Evolutionary conservation across 2,797 vertebrate genomes (phyloP).

Genomic region (Morelia viridis): DNA sequence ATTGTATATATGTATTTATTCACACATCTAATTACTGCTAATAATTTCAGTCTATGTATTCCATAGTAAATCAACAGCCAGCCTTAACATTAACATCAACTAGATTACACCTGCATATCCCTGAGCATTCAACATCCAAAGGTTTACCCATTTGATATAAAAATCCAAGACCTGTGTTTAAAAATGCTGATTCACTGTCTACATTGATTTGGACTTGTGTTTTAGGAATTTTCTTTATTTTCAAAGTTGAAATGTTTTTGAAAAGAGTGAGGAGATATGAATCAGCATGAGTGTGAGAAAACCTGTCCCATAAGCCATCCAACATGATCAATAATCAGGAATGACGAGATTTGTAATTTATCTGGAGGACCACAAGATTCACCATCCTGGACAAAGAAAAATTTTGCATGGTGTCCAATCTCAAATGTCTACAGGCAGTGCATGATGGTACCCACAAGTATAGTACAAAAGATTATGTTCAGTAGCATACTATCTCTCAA

Average conservation of each 20-base stretch:
- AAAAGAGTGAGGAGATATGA: background rate
- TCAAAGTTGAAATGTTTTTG: background rate
- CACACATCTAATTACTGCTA: background rate
- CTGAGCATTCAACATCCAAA: background rate
- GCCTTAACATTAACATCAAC: background rate
- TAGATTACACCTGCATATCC: background rate
- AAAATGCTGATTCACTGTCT: background rate
- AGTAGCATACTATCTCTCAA: background rate
- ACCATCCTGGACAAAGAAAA: background rate
- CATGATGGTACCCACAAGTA: background rate
- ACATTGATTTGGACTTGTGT: background rate
- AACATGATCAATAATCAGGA: background rate
- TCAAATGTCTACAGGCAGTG: background rate
- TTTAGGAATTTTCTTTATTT: background rate
- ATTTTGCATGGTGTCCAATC: background rate
- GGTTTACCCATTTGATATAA: background rate
- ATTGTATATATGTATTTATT: background rate
- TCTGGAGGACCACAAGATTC: background rate
- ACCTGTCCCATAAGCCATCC: background rate
- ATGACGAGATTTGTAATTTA: background rate
- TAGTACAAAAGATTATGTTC: background rate
- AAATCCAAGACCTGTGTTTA: background rate
- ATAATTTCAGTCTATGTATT: background rate
- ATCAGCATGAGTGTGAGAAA: background rate
- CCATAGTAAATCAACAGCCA: background rate